Evolutionary conservation across 2,797 vertebrate genomes (phyloP).

Genomic region (Micropoecilia bifurca): DNA sequence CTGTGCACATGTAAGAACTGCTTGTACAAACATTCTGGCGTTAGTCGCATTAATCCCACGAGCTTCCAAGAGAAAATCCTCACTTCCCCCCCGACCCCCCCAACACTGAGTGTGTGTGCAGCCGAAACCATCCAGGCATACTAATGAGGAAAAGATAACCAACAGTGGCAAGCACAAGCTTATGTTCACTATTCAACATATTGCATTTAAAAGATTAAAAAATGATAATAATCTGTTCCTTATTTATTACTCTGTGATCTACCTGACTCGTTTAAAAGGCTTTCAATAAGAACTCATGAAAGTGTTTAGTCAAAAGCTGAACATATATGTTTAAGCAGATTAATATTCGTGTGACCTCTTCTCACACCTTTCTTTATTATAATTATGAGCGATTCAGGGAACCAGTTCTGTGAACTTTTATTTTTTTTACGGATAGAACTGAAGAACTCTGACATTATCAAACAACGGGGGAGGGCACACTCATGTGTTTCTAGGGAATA

Average conservation of each 20-base stretch:
- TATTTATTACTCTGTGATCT: neutral
- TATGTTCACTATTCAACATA: neutral
- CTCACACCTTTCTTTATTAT: neutral
- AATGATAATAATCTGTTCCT: neutral
- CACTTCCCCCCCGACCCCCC: neutral
- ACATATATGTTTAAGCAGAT: neutral
- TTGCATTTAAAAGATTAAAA: neutral
- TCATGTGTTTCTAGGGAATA: neutral
- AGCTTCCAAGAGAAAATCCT: neutral
- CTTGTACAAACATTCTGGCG: neutral
- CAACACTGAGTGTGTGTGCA: neutral
- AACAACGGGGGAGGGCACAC: neutral
- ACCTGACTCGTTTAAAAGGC: neutral
- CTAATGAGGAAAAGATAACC: neutral
- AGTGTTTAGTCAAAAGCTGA: neutral
- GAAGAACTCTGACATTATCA: neutral
- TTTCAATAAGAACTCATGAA: neutral
- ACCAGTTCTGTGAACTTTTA: neutral
- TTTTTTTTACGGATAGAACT: neutral
- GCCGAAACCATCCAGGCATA: slow-evolving; percentile 4
- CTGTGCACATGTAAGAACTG: neutral
- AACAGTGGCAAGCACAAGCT: neutral
- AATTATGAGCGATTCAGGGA: neutral
- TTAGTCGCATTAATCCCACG: neutral
- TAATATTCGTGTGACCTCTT: neutral